Base-by-base conservation (phyloP, 2,888 invertebrate species). In the Leptogaster cylindrica region DNA sequence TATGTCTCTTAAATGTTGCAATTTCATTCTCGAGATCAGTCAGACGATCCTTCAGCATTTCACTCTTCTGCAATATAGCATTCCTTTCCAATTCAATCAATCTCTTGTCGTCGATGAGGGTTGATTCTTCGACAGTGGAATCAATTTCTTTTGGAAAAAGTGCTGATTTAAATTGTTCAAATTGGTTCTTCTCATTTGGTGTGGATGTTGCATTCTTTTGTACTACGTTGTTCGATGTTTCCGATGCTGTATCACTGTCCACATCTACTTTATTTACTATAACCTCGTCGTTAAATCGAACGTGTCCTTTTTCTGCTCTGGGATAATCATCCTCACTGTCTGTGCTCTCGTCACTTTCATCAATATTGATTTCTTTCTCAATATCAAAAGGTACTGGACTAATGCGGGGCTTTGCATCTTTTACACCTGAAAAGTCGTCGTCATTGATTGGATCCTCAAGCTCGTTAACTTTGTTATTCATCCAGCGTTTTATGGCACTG, bases 11-110 rank as follows among this genome's bases (percentile, higher is more conserved):
- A 72, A 86, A 86, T 20, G 79, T 81, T 51, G 82, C 79, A 28
- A 87, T 86, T 77, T 87, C 90, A 66, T 83, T 81, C 79, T 91
- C 89, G 36, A 91, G 78, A 76, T 89, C 89, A 41, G 81, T 75
- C 0, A 91, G 81, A 55, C 89, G 87, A 14, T 81, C 82, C 77
- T 87, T 86, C 3, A 88, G 75, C 48, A 86, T 76, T 74, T 87
- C 86, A 75, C 85, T 85, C 72, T 85, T 71, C 68, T 67, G 67
- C 8, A 68, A 16, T 1, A 72, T 39, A 12, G 68, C 67, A n/a
- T 71, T 50, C 70, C 71, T 55, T 64, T 71, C 46, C 6, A 44
- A 14, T n/a, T 64, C 55, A 36, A 63, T 20, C 23, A 52, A 7
- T n/a, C 23, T 27, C 10, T 52, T n/a, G 6, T 52, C 67, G 10